Base-by-base conservation (phyloP, 2,113 vertebrate genomes). In the Calyptommatus sinebrachiatus region DNA sequence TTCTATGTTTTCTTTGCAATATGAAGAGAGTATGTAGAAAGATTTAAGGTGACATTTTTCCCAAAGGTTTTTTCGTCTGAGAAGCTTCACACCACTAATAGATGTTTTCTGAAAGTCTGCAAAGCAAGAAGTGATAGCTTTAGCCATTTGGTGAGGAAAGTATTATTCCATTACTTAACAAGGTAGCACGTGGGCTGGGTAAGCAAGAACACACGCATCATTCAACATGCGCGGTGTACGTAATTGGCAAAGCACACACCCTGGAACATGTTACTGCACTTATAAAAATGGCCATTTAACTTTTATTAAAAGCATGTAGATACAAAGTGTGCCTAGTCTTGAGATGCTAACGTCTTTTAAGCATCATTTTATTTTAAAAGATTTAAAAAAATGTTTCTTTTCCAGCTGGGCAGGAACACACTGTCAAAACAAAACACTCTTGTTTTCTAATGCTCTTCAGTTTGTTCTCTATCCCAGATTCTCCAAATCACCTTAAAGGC, bases 161-260 rank as follows among this genome's bases (percentile, higher is more conserved):
- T 26, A 80, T 91, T 87, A 85, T 85, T 91, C 85, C 88, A 87
- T 92, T 89, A 90, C 87, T 88, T 86, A 88, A 77, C 48, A 86
- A 74, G 83, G 73, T 86, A 84, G 86, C 89, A 87, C 45, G 68
- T 90, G 86, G 86, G 86, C 82, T 85, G 83, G 86, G 84, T 91
- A 88, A 90, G 91, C 84, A 87, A 63, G 83, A 86, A 78, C 80
- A 79, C 84, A 87, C 0, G 84, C 89, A 83, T 90, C 90, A 87
- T 80, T 91, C 90, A 91, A 21, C 72, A 48, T 69, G 69, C 71
- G 80, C 88, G 91, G 86, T 89, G 88, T 89, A 84, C 80, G 78
- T 85, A 81, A 86, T 10, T 91, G 89, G 85, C 87, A 90, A 41
- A 75, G 78, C 83, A 45, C 83, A 48, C 87, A 86, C 87, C 87